Percentiles rank a stretch among this genome's conserved stretches.
Conservation (phyloP, 2,797 vertebrate species). For the Phalanger gymnotis region DNA sequence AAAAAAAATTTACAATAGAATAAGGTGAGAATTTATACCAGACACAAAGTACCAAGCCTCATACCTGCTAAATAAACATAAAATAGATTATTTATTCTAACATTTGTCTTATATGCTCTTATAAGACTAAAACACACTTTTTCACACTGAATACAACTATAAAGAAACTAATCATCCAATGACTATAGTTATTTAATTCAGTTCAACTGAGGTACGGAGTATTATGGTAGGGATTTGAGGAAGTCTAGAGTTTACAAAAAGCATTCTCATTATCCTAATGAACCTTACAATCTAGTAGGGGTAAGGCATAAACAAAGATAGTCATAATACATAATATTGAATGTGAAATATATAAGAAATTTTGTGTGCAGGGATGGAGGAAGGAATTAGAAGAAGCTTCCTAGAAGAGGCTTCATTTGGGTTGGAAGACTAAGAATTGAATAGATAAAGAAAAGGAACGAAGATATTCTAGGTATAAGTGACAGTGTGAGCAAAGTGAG, state of each 20-base stretch:
- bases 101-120: background rate
- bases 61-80: background rate
- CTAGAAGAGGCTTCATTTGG: background rate
- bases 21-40: background rate
- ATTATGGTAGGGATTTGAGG: background rate
- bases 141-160: background rate
- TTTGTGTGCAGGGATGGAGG: background rate
- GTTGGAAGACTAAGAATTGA: background rate
- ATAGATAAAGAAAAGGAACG: background rate
- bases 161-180: background rate
- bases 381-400: background rate
- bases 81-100: background rate
- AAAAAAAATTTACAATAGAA: background rate
- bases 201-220: background rate
- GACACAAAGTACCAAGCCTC: background rate
- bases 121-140: background rate
- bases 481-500: background rate
- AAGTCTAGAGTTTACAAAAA: background rate
- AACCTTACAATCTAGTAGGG: background rate
- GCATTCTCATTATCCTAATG: background rate
- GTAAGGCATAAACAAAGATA: too few relatives aligned
- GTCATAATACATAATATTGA: background rate
- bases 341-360: background rate
- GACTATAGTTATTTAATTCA: background rate
- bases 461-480: background rate